Conservation (phyloP, 2,797 vertebrate genomes). For the Pelochelys cantorii region DNA sequence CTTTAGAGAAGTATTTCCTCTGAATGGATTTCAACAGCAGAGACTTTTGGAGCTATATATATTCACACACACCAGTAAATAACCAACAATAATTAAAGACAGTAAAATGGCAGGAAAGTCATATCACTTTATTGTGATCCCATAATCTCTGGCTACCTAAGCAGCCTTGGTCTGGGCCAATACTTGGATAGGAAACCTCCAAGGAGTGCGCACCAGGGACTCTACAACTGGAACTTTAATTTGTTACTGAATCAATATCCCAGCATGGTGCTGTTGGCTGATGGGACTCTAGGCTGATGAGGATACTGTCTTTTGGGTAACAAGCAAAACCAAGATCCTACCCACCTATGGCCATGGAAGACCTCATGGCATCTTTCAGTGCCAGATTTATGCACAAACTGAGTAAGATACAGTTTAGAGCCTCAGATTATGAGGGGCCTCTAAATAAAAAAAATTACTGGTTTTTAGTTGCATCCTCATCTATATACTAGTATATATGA, state of each 20-base stretch:
- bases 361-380: not conserved
- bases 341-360: not conserved
- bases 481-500: no score
- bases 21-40: not conserved
- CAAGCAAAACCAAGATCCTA: not conserved
- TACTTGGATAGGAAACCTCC: not conserved
- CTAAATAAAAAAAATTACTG: no score
- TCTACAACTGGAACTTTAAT: not conserved
- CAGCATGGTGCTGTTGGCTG: rapidly evolving
- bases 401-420: no score
- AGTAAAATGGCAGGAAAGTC: not conserved
- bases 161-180: not conserved
- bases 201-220: not conserved
- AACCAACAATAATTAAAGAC: not conserved
- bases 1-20: not conserved
- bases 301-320: not conserved
- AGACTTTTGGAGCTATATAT: not conserved
- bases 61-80: not conserved
- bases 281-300: not conserved
- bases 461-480: no score
- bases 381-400: no score
- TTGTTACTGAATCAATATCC: not conserved
- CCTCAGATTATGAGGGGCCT: no score
- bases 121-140: not conserved
- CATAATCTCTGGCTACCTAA: not conserved